These are phyloP conservation scores for Nestor notabilis DNA, from an alignment of 2,113 vertebrate species.

Conservation along the genomic window DNA sequence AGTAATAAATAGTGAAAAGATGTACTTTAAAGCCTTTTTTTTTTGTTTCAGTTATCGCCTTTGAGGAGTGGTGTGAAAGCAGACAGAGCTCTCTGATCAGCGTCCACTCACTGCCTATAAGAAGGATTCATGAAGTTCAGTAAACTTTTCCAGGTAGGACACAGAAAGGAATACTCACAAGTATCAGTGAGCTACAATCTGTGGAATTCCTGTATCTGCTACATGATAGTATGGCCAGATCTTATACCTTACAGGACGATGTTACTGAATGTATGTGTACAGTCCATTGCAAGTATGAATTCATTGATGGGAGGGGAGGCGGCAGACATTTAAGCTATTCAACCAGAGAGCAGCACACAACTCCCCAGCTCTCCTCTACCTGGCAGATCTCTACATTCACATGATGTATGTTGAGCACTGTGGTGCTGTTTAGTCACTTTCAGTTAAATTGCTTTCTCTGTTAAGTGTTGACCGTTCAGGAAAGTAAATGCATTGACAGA, in stretches of 20 bases:
- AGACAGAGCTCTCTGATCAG: not conserved
- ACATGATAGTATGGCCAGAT: not conserved
- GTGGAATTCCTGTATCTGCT: not conserved
- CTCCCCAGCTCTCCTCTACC: not conserved
- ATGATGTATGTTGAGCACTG: not conserved
- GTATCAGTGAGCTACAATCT: not conserved
- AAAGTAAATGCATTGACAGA: not conserved
- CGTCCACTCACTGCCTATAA: not conserved
- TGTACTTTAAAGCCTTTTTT: not conserved
- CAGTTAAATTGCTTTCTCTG: not conserved
- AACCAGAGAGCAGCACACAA: not conserved
- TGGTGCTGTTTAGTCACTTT: not conserved
- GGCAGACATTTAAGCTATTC: not conserved
- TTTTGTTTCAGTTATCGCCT: not conserved
- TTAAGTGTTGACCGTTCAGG: not conserved
- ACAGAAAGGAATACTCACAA: not conserved
- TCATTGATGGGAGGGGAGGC: not conserved
- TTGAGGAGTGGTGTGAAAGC: not conserved
- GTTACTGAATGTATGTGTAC: not conserved
- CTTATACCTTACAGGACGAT: fast-evolving
- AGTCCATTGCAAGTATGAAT: not conserved
- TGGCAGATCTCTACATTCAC: not conserved
- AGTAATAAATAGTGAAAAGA: not conserved
- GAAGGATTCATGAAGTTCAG: not conserved
- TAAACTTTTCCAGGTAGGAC: not conserved